These are phyloP conservation scores for Strigamia transsilvanica DNA, from an alignment of 2,888 invertebrate species.

Conservation along the genomic window DNA sequence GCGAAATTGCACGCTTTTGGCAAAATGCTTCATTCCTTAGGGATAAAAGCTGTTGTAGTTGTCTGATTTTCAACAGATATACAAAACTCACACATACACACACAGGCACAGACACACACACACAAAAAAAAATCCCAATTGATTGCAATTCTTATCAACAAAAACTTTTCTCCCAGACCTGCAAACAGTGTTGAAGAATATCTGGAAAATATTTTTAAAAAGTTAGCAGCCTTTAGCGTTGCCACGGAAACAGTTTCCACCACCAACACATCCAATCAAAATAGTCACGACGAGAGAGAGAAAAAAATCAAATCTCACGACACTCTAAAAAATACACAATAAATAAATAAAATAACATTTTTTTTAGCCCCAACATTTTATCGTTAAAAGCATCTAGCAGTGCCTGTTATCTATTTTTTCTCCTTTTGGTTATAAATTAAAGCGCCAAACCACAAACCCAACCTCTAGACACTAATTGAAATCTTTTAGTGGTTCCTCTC, in stretches of 20 bases:
- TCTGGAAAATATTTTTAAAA: too few relatives aligned
- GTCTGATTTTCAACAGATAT: constrained; percentile 5
- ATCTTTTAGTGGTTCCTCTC: neutral
- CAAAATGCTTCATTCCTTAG: neutral
- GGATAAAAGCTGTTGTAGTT: neutral
- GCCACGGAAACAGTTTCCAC: too few relatives aligned
- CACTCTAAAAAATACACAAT: too few relatives aligned
- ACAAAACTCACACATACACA: neutral
- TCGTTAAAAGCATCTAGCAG: neutral
- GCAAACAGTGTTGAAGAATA: neutral
- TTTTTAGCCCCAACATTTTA: neutral
- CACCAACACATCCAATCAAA: too few relatives aligned
- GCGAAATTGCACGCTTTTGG: neutral
- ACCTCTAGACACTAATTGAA: neutral
- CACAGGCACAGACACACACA: too few relatives aligned
- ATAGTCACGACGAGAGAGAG: too few relatives aligned
- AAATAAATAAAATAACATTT: too few relatives aligned
- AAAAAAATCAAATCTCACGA: too few relatives aligned
- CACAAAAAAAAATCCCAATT: neutral
- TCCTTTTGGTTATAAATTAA: neutral
- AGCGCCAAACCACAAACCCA: neutral
- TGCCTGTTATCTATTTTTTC: neutral
- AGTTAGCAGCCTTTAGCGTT: too few relatives aligned
- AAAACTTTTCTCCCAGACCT: neutral
- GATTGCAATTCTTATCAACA: constrained; percentile 2